Evolutionary conservation across 2,113 vertebrate genomes (phyloP).

Genomic region (Tetrao urogallus): DNA sequence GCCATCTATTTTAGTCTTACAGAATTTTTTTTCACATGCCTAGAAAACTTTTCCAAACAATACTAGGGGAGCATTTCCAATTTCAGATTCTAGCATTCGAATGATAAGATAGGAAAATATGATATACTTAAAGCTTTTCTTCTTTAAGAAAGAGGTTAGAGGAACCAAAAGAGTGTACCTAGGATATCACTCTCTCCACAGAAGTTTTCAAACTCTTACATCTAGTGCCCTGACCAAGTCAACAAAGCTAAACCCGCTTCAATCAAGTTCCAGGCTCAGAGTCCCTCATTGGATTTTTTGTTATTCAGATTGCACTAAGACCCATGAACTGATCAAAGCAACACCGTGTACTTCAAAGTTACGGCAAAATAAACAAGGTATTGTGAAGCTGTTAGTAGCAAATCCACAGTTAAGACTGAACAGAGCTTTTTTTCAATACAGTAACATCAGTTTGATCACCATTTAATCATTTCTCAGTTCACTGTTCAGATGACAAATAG

Average conservation of each 20-base stretch:
- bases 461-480: slow-evolving; percentile 23
- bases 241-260: slow-evolving; percentile 34
- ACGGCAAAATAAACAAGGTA: slow-evolving; percentile 20
- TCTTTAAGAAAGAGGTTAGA: background rate
- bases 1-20: background rate
- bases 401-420: slow-evolving; percentile 42
- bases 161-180: background rate
- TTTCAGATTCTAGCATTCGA: background rate
- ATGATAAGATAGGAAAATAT: background rate
- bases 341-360: slow-evolving; percentile 59
- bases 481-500: background rate
- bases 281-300: background rate
- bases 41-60: background rate
- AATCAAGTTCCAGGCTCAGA: background rate
- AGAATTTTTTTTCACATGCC: background rate
- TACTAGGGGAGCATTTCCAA: background rate
- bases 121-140: background rate
- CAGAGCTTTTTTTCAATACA: slow-evolving; percentile 51
- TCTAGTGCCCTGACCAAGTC: slow-evolving; percentile 17
- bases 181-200: background rate
- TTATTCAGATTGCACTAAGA: slow-evolving; percentile 19
- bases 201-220: background rate
- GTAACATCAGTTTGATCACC: slow-evolving; percentile 3
- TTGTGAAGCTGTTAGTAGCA: slow-evolving; percentile 60
- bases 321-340: slow-evolving; percentile 59